Conservation (phyloP, 2,888 invertebrate genomes). For the Pantelozetes paolii region DNA sequence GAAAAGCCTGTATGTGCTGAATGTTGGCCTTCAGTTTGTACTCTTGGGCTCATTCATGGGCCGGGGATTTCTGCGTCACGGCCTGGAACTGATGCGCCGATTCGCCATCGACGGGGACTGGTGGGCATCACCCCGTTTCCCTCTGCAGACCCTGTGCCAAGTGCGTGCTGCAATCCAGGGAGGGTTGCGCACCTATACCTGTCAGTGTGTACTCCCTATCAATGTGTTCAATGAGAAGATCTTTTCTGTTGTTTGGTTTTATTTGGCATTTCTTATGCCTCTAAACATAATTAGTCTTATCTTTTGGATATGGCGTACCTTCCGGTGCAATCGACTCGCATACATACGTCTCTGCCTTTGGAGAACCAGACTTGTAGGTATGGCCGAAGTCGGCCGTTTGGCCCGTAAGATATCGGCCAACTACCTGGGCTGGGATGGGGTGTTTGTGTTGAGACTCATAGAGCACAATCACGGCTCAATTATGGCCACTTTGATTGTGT, state of each 20-base stretch:
- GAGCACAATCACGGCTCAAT: conserved; percentile 52
- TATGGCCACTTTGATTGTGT: conserved; percentile 50
- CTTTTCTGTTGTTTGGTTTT: conserved; percentile 52
- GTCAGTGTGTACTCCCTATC: conserved; percentile 52
- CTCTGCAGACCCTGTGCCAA: conserved; percentile 54
- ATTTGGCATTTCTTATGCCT: conserved; percentile 51
- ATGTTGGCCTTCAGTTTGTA: conserved; percentile 53
- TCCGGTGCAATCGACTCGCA: conserved; percentile 52
- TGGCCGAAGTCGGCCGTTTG: conserved; percentile 52
- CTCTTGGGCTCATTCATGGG: conserved; percentile 53
- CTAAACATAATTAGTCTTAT: conserved; percentile 50
- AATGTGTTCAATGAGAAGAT: conserved; percentile 53
- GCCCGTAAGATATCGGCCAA: conserved; percentile 52
- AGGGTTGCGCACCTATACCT: conserved; percentile 50
- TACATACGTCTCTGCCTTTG: conserved; percentile 50
- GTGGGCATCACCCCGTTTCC: conserved; percentile 54
- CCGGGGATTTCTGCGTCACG: conserved; percentile 50
- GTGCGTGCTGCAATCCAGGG: conserved; percentile 51
- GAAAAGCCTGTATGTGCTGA: conserved; percentile 53
- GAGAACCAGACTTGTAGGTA: conserved; percentile 55
- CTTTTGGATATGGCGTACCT: conserved; percentile 50
- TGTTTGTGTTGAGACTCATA: conserved; percentile 52
- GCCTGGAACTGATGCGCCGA: conserved; percentile 50
- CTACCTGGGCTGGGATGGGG: conserved; percentile 52
- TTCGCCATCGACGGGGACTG: conserved; percentile 50